Percentiles rank a stretch among this genome's conserved stretches.
These are phyloP conservation scores for Sthenelais limicola DNA, from an alignment of 2,888 invertebrate species.

Conservation along the genomic window DNA sequence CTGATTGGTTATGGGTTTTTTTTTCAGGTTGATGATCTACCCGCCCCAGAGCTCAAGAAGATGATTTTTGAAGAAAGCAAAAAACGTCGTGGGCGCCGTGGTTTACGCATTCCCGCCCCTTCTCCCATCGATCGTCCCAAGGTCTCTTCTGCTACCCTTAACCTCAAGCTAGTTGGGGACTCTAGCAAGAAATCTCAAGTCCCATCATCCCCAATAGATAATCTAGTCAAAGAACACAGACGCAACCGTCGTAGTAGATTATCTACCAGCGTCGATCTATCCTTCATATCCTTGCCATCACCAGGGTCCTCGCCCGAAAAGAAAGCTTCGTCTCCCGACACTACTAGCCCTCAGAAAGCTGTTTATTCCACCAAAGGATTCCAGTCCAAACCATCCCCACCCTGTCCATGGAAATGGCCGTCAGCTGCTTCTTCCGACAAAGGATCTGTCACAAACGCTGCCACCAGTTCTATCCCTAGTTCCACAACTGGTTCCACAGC, in stretches of 20 bases:
- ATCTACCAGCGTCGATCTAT: conserved; percentile 20
- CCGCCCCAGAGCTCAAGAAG: neutral
- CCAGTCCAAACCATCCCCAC: conserved; percentile 2
- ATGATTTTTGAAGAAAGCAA: conserved; percentile 31
- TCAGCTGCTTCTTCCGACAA: too few species aligned
- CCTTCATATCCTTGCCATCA: conserved; percentile 7
- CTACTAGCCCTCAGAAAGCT: neutral
- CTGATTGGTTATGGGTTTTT: too few species aligned
- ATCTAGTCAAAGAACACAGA: conserved; percentile 10
- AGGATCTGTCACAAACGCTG: too few species aligned
- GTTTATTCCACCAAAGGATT: conserved; percentile 16
- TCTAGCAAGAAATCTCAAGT: neutral
- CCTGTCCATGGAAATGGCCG: conserved; percentile 32
- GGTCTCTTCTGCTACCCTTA: conserved; percentile 20
- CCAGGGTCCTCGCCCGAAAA: neutral
- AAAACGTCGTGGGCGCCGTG: conserved; percentile 9
- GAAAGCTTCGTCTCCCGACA: neutral
- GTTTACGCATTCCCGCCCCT: neutral
- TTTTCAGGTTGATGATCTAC: conserved; percentile 31
- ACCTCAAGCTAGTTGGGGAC: neutral
- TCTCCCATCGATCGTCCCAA: conserved; percentile 23
- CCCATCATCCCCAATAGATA: neutral
- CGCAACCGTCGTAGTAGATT: conserved; percentile 18
- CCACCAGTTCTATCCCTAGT: too few species aligned
- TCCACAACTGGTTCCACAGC: too few species aligned